Evolutionary conservation across 2,113 vertebrate genomes (phyloP).

Genomic region (Galbula dea): DNA sequence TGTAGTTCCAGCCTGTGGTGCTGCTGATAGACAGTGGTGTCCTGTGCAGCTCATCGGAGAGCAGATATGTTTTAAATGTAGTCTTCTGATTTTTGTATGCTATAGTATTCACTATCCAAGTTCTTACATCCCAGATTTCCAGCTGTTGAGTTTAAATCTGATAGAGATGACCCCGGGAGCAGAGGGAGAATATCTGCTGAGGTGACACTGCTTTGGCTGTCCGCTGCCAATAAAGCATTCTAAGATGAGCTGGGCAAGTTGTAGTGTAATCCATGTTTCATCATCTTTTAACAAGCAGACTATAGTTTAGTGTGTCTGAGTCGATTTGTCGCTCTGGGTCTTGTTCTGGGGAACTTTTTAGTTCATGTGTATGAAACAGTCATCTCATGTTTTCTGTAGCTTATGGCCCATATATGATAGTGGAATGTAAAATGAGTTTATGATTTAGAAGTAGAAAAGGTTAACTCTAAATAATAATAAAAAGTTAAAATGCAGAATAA

Average conservation of each 20-base stretch:
- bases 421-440: conserved; percentile 64
- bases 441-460: conserved; percentile 76
- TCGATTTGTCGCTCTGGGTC: conserved; percentile 27
- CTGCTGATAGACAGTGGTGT: background rate
- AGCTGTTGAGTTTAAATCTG: background rate
- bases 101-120: background rate
- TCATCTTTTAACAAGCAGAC: conserved; percentile 19
- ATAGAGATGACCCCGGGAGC: background rate
- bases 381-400: background rate
- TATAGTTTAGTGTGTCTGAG: background rate
- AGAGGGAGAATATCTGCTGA: background rate
- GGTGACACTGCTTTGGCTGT: background rate
- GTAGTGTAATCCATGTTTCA: background rate
- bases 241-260: background rate
- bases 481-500: conserved; percentile 67
- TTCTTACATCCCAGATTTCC: background rate
- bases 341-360: conserved; percentile 40
- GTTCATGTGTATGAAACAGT: background rate
- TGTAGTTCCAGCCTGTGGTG: background rate
- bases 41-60: background rate
- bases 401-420: conserved; percentile 38
- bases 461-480: conserved; percentile 82
- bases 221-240: background rate
- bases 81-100: background rate
- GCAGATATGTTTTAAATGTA: background rate